These are phyloP conservation scores for Hemibagrus wyckioides DNA, from an alignment of 2,113 vertebrate genomes.

Conservation along the genomic window DNA sequence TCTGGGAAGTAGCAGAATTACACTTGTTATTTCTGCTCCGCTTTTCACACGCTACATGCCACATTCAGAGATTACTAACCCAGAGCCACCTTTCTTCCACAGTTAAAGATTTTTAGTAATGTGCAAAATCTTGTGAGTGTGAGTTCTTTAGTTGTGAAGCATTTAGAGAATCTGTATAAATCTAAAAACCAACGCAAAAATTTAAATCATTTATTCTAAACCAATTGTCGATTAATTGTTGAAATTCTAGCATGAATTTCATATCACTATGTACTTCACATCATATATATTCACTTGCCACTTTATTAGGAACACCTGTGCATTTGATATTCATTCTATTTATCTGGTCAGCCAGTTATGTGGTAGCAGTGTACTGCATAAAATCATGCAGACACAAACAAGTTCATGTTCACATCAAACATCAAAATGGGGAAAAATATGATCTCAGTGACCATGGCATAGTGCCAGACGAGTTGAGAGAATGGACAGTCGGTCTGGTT, in stretches of 20 bases:
- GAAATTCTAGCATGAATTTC: background rate
- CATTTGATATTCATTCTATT: background rate
- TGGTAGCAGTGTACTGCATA: background rate
- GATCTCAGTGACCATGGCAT: background rate
- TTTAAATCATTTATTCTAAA: background rate
- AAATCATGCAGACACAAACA: background rate
- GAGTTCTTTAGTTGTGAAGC: background rate
- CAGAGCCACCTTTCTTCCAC: constrained; percentile 47
- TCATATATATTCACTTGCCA: background rate
- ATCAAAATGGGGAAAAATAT: background rate
- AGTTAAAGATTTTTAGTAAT: background rate
- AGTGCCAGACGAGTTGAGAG: background rate
- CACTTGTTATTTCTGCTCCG: constrained; percentile 29
- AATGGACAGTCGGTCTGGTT: background rate
- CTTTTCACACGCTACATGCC: constrained; percentile 31
- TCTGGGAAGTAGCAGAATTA: constrained; percentile 36
- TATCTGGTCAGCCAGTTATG: background rate
- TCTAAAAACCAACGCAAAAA: background rate
- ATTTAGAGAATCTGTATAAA: background rate
- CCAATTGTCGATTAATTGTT: background rate
- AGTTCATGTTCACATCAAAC: background rate
- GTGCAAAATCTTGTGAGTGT: background rate
- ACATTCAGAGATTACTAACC: constrained; percentile 54
- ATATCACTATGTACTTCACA: background rate
- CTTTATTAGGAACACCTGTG: background rate